phyloP scores from a whole-genome alignment of 1,140 invertebrate species.

The Rhagoletis zephyria region DNA sequence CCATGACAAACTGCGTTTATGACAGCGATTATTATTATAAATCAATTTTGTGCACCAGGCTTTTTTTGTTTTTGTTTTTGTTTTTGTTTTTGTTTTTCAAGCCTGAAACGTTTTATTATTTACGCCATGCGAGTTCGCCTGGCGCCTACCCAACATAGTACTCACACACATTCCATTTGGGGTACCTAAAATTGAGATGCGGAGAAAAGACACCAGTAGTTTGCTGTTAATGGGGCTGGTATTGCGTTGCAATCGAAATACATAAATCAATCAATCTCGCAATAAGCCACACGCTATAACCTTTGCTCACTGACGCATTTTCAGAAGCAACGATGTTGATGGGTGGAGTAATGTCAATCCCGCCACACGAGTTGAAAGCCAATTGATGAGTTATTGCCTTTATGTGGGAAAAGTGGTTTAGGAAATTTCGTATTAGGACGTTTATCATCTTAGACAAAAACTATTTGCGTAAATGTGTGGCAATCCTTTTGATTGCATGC shows the following conservation, averaged over 20 bases:
- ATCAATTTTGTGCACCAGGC: slow-evolving; percentile 35
- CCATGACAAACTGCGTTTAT: slow-evolving; percentile 1
- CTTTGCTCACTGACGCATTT: background rate
- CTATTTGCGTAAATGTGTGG: background rate
- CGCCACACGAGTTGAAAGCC: no score
- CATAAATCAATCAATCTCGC: slow-evolving; percentile 39
- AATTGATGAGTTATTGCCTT: no score
- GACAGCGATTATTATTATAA: background rate
- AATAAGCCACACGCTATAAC: background rate
- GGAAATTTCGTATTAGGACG: background rate
- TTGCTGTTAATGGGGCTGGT: background rate
- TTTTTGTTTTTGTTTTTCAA: no score
- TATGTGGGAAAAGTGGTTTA: background rate
- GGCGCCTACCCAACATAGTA: background rate
- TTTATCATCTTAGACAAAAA: slow-evolving; percentile 1
- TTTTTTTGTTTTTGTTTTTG: background rate
- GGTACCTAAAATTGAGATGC: background rate
- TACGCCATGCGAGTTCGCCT: background rate
- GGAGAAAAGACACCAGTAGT: background rate
- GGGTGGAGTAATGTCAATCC: no score
- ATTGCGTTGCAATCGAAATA: background rate
- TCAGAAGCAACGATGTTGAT: background rate
- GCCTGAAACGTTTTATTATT: background rate
- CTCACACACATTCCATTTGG: background rate
- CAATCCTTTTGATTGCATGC: background rate